Base-by-base conservation (phyloP, 2,797 vertebrate genomes). In the Sebastes cheni region DNA sequence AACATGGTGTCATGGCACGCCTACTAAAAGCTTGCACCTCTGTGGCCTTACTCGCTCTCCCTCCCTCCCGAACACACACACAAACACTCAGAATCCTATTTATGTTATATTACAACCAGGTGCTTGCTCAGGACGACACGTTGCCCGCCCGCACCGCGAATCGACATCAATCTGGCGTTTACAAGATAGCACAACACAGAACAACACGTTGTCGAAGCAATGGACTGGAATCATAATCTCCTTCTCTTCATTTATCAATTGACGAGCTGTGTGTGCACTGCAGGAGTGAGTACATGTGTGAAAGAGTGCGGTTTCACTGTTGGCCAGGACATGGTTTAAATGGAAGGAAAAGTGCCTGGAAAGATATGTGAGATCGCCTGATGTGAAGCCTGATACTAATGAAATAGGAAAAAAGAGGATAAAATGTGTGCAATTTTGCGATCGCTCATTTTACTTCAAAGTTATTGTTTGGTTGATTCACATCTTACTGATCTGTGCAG, bases 81-180 rank as follows among this genome's bases (percentile, higher is more conserved):
- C 68, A 30, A 67, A 32, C 36, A 36, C 16, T 72, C 61, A 52
- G 8, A 78, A 65, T 74, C 27, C 65, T 62, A 79, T 86, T 88
- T 80, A 91, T 79, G 67, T 81, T 78, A 68, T 79, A 79, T 80
- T 73, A 67, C 68, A 87, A 76, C 78, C 72, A 61, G 65, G 69
- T 61, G 59, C 62, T 67, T 50, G 77, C 50, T 84, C 70, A 67
- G 67, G 46, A 72, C 16, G 39, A 62, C 72, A 77, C 50, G 30
- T 68, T 55, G 50, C 69, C 77, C n/a, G 25, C 34, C 86, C 56
- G 2, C 23, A 34, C 54, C 62, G 58, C 83, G 87, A 91, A 91
- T 90, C 74, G 86, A 77, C 77, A 84, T 86, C 72, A 78, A 78
- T 84, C 74, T 83, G 67, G 58, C 72, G 77, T 89, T 81, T 85